phyloP scores from a whole-genome alignment of 2,888 invertebrate species.

The Dermolepida albohirtum region DNA sequence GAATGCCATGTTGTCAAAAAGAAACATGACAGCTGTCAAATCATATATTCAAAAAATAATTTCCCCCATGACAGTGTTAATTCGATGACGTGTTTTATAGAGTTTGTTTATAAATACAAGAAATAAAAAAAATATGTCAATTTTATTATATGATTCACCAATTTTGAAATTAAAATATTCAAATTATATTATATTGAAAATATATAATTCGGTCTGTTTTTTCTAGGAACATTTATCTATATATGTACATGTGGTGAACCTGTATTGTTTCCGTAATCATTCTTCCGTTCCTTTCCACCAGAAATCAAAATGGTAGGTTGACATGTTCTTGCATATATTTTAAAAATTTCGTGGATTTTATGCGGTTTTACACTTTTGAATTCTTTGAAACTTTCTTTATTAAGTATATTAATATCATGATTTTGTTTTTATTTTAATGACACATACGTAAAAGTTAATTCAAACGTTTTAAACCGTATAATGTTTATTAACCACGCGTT shows the following conservation, averaged over 20 bases:
- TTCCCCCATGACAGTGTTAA: slow-evolving; percentile 15
- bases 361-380: not conserved
- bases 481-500: slow-evolving; percentile 37
- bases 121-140: not conserved
- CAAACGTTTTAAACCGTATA: not conserved
- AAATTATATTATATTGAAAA: not conserved
- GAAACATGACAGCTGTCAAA: slow-evolving; percentile 43
- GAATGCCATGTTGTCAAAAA: slow-evolving; percentile 48
- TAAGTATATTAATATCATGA: not conserved
- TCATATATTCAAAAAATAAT: not conserved
- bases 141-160: not conserved
- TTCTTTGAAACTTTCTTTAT: not conserved
- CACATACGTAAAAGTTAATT: not conserved
- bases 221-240: not conserved
- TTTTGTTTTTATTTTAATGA: slow-evolving; percentile 11
- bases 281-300: slow-evolving; percentile 59
- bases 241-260: slow-evolving; percentile 1
- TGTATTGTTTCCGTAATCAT: slow-evolving; percentile 41
- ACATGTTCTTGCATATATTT: slow-evolving; percentile 43
- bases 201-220: not conserved
- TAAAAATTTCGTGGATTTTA: slow-evolving; percentile 42
- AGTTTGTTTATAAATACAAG: slow-evolving; percentile 1
- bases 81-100: slow-evolving; percentile 25
- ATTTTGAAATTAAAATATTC: not conserved
- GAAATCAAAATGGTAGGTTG: slow-evolving; percentile 64